Base-by-base conservation (phyloP, 2,113 vertebrate genomes). In the Chloropsis hardwickii region DNA sequence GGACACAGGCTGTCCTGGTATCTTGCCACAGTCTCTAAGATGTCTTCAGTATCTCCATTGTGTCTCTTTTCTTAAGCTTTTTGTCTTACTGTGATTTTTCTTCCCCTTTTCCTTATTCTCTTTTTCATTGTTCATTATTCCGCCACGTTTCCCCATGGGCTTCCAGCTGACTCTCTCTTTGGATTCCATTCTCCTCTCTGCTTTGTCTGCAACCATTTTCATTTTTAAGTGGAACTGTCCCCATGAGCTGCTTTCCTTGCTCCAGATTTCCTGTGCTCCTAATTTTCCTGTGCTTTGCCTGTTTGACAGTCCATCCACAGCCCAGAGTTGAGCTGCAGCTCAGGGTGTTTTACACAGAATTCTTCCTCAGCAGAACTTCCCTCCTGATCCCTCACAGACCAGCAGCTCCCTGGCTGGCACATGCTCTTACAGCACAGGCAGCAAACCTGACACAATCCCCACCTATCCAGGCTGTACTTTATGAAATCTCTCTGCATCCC, bases 371-470 rank as follows among this genome's bases (percentile, higher is more conserved):
- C 47, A 76, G 61, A 82, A 50, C 27, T 45, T 73, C 19, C 24
- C 50, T 53, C 35, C 51, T 76, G 57, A 48, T 19, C 62, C 69
- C 45, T 21, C 20, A 2, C 39, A 21, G 23, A 24, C 10, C 40
- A 22, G 42, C 54, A n/a, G 3, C 16, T n/a, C 12, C 83, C 60
- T n/a, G 16, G 66, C 71, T 53, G 56, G 7, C 56, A 39, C 10
- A 0, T 9, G 29, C 0, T 0, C 5, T 25, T 7, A 18, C 42
- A 70, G 3, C 21, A 29, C 1, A 56, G 51, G 37, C 15, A 79
- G 39, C 5, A 77, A 35, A 81, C 42, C 9, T 29, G 24, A 10
- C 50, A 48, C 1, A 9, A 45, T 40, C 19, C 13, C 33, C 35
- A 10, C 12, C 54, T 7, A 17, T 11, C 23, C 27, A 31, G 39